Evolutionary conservation across 2,113 vertebrate species (phyloP).

Genomic region (Dasypus novemcinctus): DNA sequence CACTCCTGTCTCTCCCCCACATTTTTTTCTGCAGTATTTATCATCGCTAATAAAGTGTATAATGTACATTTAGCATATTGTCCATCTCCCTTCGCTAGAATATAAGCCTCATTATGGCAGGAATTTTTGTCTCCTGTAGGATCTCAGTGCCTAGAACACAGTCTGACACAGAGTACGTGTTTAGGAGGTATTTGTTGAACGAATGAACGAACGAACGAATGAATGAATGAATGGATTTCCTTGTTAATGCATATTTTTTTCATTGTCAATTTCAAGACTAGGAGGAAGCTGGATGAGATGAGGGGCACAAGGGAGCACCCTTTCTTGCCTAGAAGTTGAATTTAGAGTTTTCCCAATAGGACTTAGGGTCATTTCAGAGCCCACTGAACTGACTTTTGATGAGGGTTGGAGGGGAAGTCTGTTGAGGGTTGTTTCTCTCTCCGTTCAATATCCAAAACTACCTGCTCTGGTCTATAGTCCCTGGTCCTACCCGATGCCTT

Average conservation of each 20-base stretch:
- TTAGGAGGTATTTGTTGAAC: no score
- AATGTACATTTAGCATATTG: fast-evolving
- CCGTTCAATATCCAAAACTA: fast-evolving
- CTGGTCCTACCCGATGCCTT: neutral
- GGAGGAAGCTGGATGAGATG: neutral
- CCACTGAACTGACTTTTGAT: neutral
- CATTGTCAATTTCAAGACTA: neutral
- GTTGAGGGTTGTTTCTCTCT: neutral
- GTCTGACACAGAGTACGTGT: neutral
- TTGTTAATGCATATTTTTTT: neutral
- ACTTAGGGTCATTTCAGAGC: neutral
- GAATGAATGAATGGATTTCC: neutral
- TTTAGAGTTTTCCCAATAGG: neutral
- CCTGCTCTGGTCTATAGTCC: neutral
- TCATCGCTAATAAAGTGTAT: no score
- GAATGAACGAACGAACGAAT: neutral
- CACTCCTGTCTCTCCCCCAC: no score
- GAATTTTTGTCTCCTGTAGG: neutral
- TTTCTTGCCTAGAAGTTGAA: neutral
- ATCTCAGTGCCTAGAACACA: neutral
- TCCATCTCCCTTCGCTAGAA: neutral
- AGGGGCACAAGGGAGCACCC: no score
- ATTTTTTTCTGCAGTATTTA: no score
- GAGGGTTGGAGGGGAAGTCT: neutral
- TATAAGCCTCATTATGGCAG: neutral